Base-by-base conservation (phyloP, 2,888 invertebrate genomes). In the Eumerus sabulonum region DNA sequence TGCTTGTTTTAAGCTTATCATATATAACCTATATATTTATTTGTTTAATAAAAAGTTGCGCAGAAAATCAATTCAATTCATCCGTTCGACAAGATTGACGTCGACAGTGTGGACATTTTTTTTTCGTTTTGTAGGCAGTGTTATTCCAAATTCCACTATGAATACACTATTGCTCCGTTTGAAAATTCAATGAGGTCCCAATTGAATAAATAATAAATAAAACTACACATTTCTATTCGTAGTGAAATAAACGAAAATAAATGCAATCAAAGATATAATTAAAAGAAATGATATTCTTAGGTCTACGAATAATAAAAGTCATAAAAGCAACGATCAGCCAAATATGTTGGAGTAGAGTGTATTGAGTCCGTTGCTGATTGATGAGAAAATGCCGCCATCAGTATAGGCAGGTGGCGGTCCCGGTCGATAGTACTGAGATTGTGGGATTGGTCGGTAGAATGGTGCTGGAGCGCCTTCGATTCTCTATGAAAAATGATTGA, bases 271-370 rank as follows among this genome's bases (percentile, higher is more conserved):
- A 56, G 82, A 83, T 56, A 82, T 16, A 62, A 82, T 68, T 45
- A 83, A 62, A 45, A 83, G 51, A 76, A 77, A 82, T 48, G 77
- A 79, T 63, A 81, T 63, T 72, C 74, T 82, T 68, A 82, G 56
- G 56, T 84, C 82, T 67, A 83, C 35, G 60, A 82, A 82, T 48
- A 82, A 66, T 42, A 82, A 81, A 54, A 83, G 82, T 82, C 81
- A 82, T 53, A 76, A 82, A 13, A 83, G 36, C 67, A 82, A 77
- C 45, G 82, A 81, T 89, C 90, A 94, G 85, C 94, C 94, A 84
- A 95, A 95, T 85, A 95, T 92, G 86, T 93, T 95, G 77, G 92
- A 93, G 82, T 95, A 93, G 83, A 96, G 90, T 85, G 91, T 95
- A 85, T 93, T 95, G 85, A 96, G 92, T 14, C 95, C 94, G 85